Conservation (phyloP, 2,888 invertebrate genomes). For the Xanthia icteritia region DNA sequence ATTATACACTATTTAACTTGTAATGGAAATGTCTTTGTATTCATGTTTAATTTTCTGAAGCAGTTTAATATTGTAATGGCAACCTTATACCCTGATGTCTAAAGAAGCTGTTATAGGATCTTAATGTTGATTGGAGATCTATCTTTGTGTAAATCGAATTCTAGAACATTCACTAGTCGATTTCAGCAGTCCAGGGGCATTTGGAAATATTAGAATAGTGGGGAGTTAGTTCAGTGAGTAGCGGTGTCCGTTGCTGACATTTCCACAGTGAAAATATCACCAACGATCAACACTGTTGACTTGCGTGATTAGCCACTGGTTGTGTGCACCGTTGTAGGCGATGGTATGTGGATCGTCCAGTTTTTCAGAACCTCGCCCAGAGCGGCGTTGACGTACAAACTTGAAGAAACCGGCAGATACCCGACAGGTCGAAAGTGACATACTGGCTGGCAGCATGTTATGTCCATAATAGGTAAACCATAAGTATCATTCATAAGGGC, state of each 20-base stretch:
- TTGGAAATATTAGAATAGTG: conserved; percentile 75
- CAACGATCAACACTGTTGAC: conserved; percentile 87
- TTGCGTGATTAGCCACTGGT: conserved; percentile 83
- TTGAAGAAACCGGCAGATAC: conserved; percentile 85
- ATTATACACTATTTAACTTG: conserved; percentile 17
- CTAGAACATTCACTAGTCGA: conserved; percentile 69
- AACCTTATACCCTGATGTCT: conserved; percentile 82
- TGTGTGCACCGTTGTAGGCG: conserved; percentile 89
- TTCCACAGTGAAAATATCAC: conserved; percentile 86
- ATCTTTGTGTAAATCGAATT: conserved; percentile 76
- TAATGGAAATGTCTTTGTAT: conserved; percentile 21
- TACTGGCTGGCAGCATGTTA: conserved; percentile 88
- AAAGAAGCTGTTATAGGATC: conserved; percentile 75
- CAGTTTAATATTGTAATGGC: conserved; percentile 77
- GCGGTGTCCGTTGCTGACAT: conserved; percentile 89
- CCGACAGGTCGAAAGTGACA: conserved; percentile 87
- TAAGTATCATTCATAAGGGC: conserved; percentile 90
- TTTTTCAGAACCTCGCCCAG: conserved; percentile 90
- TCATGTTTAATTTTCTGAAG: conserved; percentile 32
- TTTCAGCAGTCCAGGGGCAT: conserved; percentile 82
- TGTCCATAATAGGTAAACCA: conserved; percentile 89
- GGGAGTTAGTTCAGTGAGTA: conserved; percentile 81
- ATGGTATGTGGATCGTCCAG: conserved; percentile 91
- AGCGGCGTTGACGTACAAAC: conserved; percentile 87
- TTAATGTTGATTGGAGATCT: conserved; percentile 43